Percentiles rank a stretch among this genome's conserved stretches.
These are phyloP conservation scores for Timema podura DNA, from an alignment of 2,888 invertebrate genomes.

Conservation along the genomic window DNA sequence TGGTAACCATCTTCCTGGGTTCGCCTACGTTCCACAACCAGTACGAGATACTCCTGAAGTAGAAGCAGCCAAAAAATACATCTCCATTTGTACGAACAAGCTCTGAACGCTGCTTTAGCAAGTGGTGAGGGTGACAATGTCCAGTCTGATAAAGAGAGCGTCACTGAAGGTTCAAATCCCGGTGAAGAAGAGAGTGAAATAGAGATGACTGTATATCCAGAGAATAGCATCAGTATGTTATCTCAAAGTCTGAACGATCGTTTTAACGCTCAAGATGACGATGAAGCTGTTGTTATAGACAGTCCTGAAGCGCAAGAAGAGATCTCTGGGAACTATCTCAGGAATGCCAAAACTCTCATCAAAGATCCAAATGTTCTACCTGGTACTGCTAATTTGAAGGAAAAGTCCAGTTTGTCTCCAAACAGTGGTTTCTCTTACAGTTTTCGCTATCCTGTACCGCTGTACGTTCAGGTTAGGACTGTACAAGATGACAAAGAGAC, in stretches of 20 bases:
- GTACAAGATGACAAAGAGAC: constrained; percentile 11
- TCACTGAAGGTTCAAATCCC: constrained; percentile 27
- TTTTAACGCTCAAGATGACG: constrained; percentile 27
- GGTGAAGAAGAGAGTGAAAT: constrained; percentile 43
- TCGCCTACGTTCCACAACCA: constrained; percentile 43
- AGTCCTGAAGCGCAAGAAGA: constrained; percentile 23
- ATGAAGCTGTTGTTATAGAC: constrained; percentile 30
- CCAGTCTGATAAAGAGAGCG: constrained; percentile 28
- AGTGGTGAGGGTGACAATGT: constrained; percentile 23
- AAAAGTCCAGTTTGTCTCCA: neutral
- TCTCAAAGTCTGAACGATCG: constrained; percentile 28
- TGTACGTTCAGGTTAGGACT: constrained; percentile 30
- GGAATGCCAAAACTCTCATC: constrained; percentile 19
- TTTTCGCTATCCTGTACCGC: constrained; percentile 62
- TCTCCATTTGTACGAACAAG: constrained; percentile 37
- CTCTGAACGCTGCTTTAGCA: constrained; percentile 26
- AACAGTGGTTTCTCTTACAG: constrained; percentile 63
- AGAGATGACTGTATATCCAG: constrained; percentile 39
- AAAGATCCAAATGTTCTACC: neutral
- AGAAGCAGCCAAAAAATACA: constrained; percentile 52
- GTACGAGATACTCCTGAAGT: constrained; percentile 68
- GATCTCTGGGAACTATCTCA: neutral
- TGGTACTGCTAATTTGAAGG: neutral
- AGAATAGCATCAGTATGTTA: constrained; percentile 19
- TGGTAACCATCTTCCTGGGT: constrained; percentile 51